Evolutionary conservation across 2,797 vertebrate genomes (phyloP).

Genomic region (Oreochromis grahami): DNA sequence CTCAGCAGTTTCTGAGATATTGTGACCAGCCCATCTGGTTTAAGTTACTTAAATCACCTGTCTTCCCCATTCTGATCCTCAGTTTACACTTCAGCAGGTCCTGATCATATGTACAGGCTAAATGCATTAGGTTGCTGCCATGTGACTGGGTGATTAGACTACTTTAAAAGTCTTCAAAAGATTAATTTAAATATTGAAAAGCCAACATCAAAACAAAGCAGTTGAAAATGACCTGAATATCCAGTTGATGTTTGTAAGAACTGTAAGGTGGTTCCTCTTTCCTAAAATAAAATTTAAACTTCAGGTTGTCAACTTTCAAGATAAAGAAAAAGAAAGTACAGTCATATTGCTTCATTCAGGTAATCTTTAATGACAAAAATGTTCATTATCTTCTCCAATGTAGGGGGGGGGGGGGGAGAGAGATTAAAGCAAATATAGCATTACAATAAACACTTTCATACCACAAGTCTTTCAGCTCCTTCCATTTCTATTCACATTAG

Average conservation of each 20-base stretch:
- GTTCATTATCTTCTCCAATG: slow-evolving; percentile 51
- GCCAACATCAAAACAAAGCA: background rate
- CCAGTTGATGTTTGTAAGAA: background rate
- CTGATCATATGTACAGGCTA: background rate
- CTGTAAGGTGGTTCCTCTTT: background rate
- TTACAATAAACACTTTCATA: slow-evolving; percentile 50
- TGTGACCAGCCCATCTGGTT: background rate
- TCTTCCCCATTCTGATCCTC: background rate
- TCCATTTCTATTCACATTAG: slow-evolving; percentile 38
- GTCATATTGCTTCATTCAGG: slow-evolving; percentile 48
- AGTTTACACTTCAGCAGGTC: background rate
- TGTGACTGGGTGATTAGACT: background rate
- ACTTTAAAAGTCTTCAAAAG: background rate
- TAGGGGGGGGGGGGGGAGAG: slow-evolving; percentile 21
- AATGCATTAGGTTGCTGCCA: background rate
- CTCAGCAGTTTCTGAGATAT: background rate
- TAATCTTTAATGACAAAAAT: slow-evolving; percentile 72
- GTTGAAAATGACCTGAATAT: background rate
- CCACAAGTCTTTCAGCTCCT: slow-evolving; percentile 17
- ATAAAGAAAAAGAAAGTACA: background rate
- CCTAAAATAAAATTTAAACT: background rate
- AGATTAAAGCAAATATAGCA: slow-evolving; percentile 59
- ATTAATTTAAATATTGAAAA: background rate
- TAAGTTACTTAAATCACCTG: background rate
- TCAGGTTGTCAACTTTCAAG: background rate